Conservation (phyloP, 2,888 invertebrate genomes). For the Heteromyza rotundicornis region DNA sequence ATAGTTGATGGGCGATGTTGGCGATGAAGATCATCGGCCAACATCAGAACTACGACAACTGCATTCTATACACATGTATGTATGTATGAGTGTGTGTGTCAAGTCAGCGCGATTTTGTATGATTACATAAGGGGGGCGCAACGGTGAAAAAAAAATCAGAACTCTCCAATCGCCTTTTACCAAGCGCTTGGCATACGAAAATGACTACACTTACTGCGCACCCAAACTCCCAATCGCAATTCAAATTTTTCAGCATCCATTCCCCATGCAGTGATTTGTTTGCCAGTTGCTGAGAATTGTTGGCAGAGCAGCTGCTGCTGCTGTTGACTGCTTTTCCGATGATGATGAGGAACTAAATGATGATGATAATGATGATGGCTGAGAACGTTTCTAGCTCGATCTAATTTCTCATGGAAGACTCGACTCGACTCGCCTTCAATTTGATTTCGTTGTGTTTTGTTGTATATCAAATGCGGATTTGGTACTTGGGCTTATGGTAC, state of each 20-base stretch:
- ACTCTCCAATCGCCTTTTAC: too few species aligned
- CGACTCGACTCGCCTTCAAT: too few species aligned
- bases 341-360: slow-evolving; percentile 43
- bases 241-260: slow-evolving; percentile 50
- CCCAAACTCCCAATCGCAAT: slow-evolving; percentile 47
- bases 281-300: slow-evolving; percentile 23
- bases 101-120: slow-evolving; percentile 42
- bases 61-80: not conserved
- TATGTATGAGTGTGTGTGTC: not conserved
- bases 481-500: slow-evolving; percentile 41
- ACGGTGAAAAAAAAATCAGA: not conserved
- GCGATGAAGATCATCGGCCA: not conserved
- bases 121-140: not conserved
- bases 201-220: slow-evolving; percentile 39
- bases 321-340: slow-evolving; percentile 21
- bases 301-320: slow-evolving; percentile 4
- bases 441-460: slow-evolving; percentile 31
- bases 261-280: slow-evolving; percentile 51
- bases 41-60: not conserved
- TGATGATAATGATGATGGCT: slow-evolving; percentile 23
- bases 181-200: slow-evolving; percentile 28
- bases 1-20: not conserved
- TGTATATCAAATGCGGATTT: slow-evolving; percentile 27
- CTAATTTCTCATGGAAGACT: slow-evolving; percentile 55
- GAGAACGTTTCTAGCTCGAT: slow-evolving; percentile 37